These are phyloP conservation scores for Anoplius nigerrimus DNA, from an alignment of 2,888 invertebrate species.

Conservation along the genomic window DNA sequence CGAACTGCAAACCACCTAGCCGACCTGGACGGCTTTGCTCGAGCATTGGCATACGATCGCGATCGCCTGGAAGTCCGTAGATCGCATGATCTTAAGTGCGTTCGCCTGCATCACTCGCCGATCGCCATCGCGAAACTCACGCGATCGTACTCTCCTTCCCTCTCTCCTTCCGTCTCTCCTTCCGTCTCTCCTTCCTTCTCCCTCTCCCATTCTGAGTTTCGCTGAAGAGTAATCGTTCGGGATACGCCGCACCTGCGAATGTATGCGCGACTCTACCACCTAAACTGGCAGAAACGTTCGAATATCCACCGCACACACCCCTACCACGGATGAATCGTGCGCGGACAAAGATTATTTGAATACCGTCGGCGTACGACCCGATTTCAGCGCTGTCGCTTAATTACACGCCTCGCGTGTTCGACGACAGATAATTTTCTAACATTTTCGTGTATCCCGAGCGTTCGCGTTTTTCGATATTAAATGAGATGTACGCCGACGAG, in stretches of 20 bases:
- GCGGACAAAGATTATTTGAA: slow-evolving; percentile 17
- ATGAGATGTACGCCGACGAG: no score
- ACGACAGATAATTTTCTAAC: no score
- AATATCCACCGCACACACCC: not conserved
- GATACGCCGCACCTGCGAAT: no score
- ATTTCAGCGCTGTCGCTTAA: slow-evolving; percentile 32
- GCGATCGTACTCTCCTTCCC: no score
- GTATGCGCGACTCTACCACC: no score
- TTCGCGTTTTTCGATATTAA: no score
- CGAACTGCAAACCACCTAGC: slow-evolving; percentile 3
- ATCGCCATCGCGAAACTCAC: slow-evolving; percentile 47
- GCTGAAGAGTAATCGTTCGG: no score
- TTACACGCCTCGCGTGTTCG: not conserved
- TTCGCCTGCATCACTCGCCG: slow-evolving; percentile 24
- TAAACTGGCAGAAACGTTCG: no score
- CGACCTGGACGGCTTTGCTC: not conserved
- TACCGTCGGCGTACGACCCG: slow-evolving; percentile 37
- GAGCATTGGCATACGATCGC: slow-evolving; percentile 22
- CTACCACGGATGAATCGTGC: slow-evolving; percentile 21
- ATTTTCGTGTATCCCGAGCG: no score
- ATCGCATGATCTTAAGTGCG: slow-evolving; percentile 45
- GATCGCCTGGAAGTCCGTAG: slow-evolving; percentile 7
- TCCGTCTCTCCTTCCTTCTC: no score
- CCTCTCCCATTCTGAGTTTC: no score
- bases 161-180: no score